Conservation (phyloP, 2,113 vertebrate species). For the Ammospiza nelsoni region DNA sequence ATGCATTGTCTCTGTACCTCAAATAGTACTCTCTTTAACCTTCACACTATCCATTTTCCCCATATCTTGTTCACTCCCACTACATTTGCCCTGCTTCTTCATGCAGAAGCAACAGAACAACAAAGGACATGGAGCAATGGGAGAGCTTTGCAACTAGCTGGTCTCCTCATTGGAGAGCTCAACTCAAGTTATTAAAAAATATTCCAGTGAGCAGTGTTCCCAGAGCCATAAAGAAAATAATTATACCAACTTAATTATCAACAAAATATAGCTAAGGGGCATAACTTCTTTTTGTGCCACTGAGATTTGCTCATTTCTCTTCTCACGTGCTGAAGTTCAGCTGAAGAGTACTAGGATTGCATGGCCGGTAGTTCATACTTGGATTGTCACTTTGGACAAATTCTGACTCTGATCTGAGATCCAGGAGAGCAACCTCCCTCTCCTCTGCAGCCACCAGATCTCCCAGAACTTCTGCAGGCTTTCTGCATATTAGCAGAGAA, state of each 20-base stretch:
- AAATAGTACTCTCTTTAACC: neutral
- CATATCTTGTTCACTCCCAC: neutral
- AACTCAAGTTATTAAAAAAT: neutral
- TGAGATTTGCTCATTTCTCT: neutral
- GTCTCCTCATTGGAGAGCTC: neutral
- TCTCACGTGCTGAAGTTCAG: neutral
- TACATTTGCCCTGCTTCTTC: neutral
- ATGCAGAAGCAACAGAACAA: neutral
- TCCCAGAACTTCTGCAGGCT: neutral
- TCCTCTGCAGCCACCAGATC: neutral
- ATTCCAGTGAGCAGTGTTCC: neutral
- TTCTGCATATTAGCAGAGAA: neutral
- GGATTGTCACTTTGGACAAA: neutral
- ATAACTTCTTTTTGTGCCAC: neutral
- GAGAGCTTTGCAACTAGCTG: neutral
- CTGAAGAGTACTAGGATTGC: neutral
- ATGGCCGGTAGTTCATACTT: neutral
- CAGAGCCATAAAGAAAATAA: neutral
- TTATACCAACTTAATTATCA: neutral
- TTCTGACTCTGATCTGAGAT: neutral
- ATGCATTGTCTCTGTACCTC: neutral
- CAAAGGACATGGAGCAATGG: neutral
- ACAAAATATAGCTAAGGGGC: neutral
- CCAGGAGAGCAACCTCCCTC: neutral
- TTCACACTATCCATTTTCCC: neutral